Evolutionary conservation across 1,140 invertebrate genomes (phyloP).

Genomic region (Solen grandis): DNA sequence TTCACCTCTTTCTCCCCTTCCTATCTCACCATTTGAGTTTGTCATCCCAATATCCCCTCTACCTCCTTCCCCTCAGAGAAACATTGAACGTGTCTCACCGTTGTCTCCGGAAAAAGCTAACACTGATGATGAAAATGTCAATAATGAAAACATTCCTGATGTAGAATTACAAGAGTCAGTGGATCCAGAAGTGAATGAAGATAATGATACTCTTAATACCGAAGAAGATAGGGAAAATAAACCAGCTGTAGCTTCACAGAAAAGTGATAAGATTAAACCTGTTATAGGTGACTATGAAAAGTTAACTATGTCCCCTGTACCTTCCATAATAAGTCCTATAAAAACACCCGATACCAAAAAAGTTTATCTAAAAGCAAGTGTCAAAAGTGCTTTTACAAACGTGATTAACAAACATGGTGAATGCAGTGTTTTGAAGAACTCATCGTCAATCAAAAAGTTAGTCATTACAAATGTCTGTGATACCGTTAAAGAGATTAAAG

Average conservation of each 20-base stretch:
- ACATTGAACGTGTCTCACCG: neutral
- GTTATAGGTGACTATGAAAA: neutral
- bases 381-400: neutral
- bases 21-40: constrained; percentile 42
- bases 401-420: neutral
- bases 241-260: too few species aligned
- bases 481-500: too few species aligned
- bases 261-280: neutral
- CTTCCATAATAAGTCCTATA: constrained; percentile 24
- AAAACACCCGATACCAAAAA: neutral
- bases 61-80: constrained; percentile 36
- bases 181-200: neutral
- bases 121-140: too few species aligned
- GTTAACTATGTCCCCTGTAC: constrained; percentile 7
- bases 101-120: too few species aligned
- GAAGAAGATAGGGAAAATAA: neutral
- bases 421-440: neutral
- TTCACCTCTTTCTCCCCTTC: constrained; percentile 38
- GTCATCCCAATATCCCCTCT: constrained; percentile 44
- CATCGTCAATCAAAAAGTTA: too few species aligned
- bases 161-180: neutral
- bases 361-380: neutral
- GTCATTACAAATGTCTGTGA: too few species aligned
- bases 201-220: neutral
- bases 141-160: too few species aligned